Conservation (phyloP, 2,797 vertebrate genomes). For the Acridotheres tristis region DNA sequence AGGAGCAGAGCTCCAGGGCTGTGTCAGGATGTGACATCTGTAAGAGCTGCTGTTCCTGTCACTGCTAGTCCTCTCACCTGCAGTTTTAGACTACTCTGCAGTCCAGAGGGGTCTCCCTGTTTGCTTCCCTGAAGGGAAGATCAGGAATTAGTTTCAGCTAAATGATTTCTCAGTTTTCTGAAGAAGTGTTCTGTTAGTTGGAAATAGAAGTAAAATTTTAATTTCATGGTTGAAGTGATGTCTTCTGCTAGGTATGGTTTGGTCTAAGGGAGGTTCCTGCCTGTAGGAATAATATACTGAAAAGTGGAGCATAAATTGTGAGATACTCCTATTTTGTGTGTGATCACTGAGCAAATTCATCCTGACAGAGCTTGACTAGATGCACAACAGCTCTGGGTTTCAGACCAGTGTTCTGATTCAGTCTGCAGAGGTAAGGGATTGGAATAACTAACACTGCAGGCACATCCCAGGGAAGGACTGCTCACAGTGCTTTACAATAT, state of each 20-base stretch:
- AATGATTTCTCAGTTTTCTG: background rate
- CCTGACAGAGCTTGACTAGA: background rate
- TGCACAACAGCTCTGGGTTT: background rate
- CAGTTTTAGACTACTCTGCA: background rate
- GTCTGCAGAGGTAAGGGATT: background rate
- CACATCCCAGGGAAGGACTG: background rate
- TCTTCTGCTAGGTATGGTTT: background rate
- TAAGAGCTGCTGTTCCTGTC: background rate
- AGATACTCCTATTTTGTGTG: background rate
- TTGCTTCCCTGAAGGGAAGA: background rate
- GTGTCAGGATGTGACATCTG: background rate
- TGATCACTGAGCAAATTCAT: background rate
- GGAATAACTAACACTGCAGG: background rate
- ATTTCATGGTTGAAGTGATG: background rate
- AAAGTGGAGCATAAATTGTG: background rate
- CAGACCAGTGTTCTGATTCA: background rate
- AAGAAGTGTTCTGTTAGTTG: background rate
- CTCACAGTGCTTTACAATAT: background rate
- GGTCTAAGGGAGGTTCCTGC: background rate
- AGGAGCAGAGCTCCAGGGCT: background rate
- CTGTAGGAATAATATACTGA: background rate
- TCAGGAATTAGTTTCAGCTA: background rate
- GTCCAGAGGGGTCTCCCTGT: background rate
- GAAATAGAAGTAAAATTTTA: background rate
- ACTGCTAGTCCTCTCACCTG: background rate